These are phyloP conservation scores for Stratiolaelaps scimitus DNA, from an alignment of 1,140 invertebrate genomes.

Conservation along the genomic window DNA sequence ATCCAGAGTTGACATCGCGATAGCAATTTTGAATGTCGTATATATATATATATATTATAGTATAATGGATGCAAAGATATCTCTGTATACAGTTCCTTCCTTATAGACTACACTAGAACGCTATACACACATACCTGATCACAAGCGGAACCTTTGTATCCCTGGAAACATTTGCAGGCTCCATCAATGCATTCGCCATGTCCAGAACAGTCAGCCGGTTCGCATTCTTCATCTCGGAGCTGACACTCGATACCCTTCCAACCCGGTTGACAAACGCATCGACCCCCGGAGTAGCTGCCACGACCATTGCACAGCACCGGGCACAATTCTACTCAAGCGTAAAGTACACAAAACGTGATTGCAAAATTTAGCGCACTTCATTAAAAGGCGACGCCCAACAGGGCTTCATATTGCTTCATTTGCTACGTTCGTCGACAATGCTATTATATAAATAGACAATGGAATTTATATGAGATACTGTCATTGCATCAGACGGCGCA, in stretches of 20 bases:
- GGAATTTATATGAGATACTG: no score
- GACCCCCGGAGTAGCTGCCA: conserved; percentile 82
- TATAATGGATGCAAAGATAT: conserved; percentile 9
- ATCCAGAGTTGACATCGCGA: neutral
- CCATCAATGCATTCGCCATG: conserved; percentile 78
- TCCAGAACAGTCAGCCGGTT: conserved; percentile 78
- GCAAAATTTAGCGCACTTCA: conserved; percentile 16
- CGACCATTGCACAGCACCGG: conserved; percentile 91
- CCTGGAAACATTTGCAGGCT: conserved; percentile 70
- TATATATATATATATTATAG: neutral
- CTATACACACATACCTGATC: conserved; percentile 39
- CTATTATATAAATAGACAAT: conserved; percentile 4
- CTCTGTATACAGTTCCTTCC: conserved; percentile 48
- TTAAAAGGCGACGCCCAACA: no score
- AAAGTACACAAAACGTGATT: conserved; percentile 21
- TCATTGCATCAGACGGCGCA: no score
- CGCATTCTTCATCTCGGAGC: conserved; percentile 74
- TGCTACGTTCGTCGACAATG: neutral
- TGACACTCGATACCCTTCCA: conserved; percentile 95
- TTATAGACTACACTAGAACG: conserved; percentile 45
- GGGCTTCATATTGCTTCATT: neutral
- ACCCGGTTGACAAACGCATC: conserved; percentile 88
- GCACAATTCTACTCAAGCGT: conserved; percentile 63
- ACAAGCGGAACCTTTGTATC: conserved; percentile 74
- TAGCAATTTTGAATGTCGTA: neutral